Conservation (phyloP, 2,113 vertebrate genomes). For the Ochotona curzoniae region DNA sequence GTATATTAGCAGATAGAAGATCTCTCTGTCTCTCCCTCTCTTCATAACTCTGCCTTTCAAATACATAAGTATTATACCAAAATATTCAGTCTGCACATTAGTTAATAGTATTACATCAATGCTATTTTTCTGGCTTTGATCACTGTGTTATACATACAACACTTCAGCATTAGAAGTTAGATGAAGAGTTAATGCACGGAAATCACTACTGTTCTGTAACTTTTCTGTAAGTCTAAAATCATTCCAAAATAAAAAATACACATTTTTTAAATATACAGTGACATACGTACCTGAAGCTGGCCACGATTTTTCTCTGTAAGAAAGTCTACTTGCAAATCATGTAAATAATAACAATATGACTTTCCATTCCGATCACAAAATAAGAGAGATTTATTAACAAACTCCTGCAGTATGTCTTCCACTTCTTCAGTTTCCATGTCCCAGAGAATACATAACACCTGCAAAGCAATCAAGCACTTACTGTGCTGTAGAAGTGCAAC, state of each 20-base stretch:
- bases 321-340: conserved; percentile 98
- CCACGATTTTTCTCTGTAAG: conserved; percentile 93
- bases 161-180: not conserved
- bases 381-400: conserved; percentile 97
- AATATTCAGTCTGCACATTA: not conserved
- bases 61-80: too few species aligned
- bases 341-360: conserved; percentile 95
- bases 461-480: conserved; percentile 56
- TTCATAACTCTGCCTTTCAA: too few species aligned
- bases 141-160: not conserved
- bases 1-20: too few species aligned
- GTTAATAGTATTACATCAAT: not conserved
- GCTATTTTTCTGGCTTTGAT: not conserved
- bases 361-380: conserved; percentile 94
- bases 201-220: not conserved
- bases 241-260: not conserved
- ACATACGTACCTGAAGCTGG: conserved; percentile 89
- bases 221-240: conserved; percentile 36
- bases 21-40: too few species aligned
- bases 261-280: not conserved
- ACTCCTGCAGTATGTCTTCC: conserved; percentile 96
- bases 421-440: conserved; percentile 95
- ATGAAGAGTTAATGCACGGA: not conserved
- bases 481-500: conserved; percentile 18
- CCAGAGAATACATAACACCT: conserved; percentile 97